Base-by-base conservation (phyloP, 64 coral and sea anemone species). In the Montipora sp. region DNA sequence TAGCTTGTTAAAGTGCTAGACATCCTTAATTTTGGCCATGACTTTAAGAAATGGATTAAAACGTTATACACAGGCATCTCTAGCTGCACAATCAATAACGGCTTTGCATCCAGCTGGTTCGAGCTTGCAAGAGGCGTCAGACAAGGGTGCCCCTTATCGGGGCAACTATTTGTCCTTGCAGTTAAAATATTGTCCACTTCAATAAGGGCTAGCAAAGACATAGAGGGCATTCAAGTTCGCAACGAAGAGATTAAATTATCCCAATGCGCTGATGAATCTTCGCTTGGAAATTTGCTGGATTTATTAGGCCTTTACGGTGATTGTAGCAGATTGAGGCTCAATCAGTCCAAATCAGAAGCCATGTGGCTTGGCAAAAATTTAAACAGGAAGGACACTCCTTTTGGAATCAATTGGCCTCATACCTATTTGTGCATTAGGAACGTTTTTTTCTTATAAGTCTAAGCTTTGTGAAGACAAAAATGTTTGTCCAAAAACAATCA, bases 181-280 rank as follows among this genome's bases (percentile, higher is more conserved):
- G 53, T 7, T 3, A 7, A 80, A 58, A 8, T 20, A 58, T 23
- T 23, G 23, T 80, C 23, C 23, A 23, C 23, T 23, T 23, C 23
- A 23, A 23, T 23, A 23, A 23, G 23, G 23, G 23, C 23, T 23
- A 23, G 23, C 23, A 23, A 23, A 23, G 23, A 23, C 23, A 0
- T 23, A 23, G 23, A 23, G 23, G 23, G 23, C 23, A 23, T 23
- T 23, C 23, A 23, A 23, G 23, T 23, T 23, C 23, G 23, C 23
- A 23, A 80, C 13, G 49, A 80, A 49, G 78, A 80, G 49, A 59
- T 80, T 9, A 80, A 80, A 80, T 16, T 80, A 51, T 23, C 23
- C 23, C 23, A 23, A 23, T 23, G 0, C 23, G 23, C 23, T 23
- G 23, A 23, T 20, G 44, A 49, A 0, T n/a, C 3, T 3, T 80